A percentile compares a stretch with the other conserved stretches of the same genome.
phyloP scores from a whole-genome alignment of 2,888 invertebrate species.

The Epistrophella euchroma region DNA sequence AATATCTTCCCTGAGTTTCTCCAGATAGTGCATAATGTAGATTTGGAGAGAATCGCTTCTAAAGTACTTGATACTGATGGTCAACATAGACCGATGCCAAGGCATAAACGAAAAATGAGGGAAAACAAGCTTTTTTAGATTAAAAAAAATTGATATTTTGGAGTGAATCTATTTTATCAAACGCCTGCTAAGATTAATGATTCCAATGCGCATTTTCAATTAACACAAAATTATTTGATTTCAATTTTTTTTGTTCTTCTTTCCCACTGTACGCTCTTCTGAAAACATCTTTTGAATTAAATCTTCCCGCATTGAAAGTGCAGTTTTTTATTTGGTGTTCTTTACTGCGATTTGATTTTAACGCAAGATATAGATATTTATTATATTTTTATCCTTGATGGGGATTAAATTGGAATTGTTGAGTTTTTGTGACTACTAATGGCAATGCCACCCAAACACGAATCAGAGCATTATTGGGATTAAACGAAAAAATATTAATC shows the following conservation, averaged over 20 bases:
- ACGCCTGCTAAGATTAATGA: no score
- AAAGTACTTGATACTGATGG: no score
- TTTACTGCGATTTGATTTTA: constrained; percentile 29
- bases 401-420: constrained; percentile 72
- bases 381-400: constrained; percentile 55
- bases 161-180: no score
- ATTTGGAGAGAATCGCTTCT: no score
- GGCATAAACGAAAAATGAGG: no score
- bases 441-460: constrained; percentile 68
- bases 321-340: constrained; percentile 12
- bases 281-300: constrained; percentile 2
- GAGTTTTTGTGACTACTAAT: constrained; percentile 69
- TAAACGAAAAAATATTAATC: constrained; percentile 51
- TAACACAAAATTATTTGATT: background rate
- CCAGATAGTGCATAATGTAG: no score
- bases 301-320: constrained; percentile 38
- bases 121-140: no score
- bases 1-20: no score
- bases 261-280: constrained; percentile 15
- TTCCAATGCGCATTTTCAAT: background rate
- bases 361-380: constrained; percentile 3
- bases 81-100: no score
- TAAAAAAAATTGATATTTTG: no score
- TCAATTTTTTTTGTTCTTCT: background rate
- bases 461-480: constrained; percentile 48